A percentile compares a stretch with the other conserved stretches of the same genome.
These are phyloP conservation scores for Mugil cephalus DNA, from an alignment of 2,113 vertebrate species.

Conservation along the genomic window DNA sequence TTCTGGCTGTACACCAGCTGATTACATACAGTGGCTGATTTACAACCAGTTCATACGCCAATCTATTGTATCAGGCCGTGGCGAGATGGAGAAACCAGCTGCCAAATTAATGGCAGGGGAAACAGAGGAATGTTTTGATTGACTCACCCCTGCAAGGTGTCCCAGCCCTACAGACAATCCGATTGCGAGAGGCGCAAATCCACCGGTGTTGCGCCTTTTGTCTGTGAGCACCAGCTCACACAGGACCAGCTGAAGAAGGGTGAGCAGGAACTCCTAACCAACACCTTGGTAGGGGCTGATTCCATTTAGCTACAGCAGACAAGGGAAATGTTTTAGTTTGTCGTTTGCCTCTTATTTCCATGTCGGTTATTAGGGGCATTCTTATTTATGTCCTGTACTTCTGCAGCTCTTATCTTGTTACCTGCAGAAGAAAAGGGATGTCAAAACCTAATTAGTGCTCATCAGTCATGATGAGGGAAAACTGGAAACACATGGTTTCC, in stretches of 20 bases:
- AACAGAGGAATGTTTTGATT: conserved; percentile 18
- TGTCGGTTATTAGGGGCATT: not conserved
- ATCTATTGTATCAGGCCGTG: conserved; percentile 38
- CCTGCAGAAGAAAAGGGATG: not conserved
- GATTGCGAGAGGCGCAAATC: conserved; percentile 83
- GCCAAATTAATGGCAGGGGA: conserved; percentile 25
- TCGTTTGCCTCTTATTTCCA: not conserved
- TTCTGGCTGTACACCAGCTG: conserved; percentile 24
- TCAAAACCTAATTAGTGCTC: too few species aligned
- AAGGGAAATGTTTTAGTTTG: conserved; percentile 7
- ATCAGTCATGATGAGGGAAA: not conserved
- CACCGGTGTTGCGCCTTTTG: conserved; percentile 81
- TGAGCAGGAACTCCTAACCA: conserved; percentile 86
- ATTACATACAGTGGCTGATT: conserved; percentile 30
- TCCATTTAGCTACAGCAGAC: conserved; percentile 60
- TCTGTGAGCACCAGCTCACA: conserved; percentile 88
- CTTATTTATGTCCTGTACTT: not conserved
- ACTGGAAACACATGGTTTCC: conserved; percentile 14
- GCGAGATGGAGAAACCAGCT: conserved; percentile 27
- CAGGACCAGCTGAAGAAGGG: conserved; percentile 89
- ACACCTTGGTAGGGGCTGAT: conserved; percentile 85
- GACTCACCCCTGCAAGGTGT: conserved; percentile 87
- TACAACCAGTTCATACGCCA: conserved; percentile 8
- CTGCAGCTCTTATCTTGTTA: not conserved
- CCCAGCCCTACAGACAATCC: conserved; percentile 87